Percentiles rank a stretch among this genome's conserved stretches.
These are phyloP conservation scores for Drosophila stalkeri DNA, from an alignment of 2,888 invertebrate species.

Conservation along the genomic window DNA sequence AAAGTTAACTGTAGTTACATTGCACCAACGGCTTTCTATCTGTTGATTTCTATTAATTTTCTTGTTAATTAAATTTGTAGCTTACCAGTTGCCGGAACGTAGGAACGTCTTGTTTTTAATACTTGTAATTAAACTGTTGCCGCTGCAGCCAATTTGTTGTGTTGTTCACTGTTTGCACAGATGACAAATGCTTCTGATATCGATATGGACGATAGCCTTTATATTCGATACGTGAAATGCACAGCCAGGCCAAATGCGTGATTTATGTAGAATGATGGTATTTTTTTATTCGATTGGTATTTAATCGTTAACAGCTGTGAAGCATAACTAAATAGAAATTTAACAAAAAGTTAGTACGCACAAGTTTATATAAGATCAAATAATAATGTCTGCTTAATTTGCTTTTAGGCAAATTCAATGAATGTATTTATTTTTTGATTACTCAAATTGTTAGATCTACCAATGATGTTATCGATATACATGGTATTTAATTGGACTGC, in stretches of 20 bases:
- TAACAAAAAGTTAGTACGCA: too few species aligned
- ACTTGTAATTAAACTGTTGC: slow-evolving; percentile 52
- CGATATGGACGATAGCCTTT: slow-evolving; percentile 46
- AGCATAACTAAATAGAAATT: not conserved
- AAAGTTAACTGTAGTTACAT: not conserved
- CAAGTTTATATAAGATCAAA: too few species aligned
- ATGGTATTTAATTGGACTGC: not conserved
- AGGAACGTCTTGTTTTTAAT: slow-evolving; percentile 34
- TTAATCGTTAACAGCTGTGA: not conserved
- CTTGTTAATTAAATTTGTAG: slow-evolving; percentile 14
- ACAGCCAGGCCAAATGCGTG: not conserved
- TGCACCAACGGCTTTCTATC: not conserved
- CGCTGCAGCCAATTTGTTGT: slow-evolving; percentile 41
- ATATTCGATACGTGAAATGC: slow-evolving; percentile 29
- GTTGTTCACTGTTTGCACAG: slow-evolving; percentile 55
- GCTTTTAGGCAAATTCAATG: too few species aligned
- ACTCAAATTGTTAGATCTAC: not conserved
- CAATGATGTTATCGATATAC: not conserved
- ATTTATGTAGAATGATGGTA: slow-evolving; percentile 5
- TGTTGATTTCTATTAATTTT: not conserved
- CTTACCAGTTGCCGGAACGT: slow-evolving; percentile 60
- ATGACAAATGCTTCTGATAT: slow-evolving; percentile 52
- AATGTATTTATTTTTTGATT: not conserved
- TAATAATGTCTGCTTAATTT: not conserved
- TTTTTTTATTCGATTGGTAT: slow-evolving; percentile 9